These are phyloP conservation scores for Musca vetustissima DNA, from an alignment of 1,140 invertebrate genomes.

Conservation along the genomic window DNA sequence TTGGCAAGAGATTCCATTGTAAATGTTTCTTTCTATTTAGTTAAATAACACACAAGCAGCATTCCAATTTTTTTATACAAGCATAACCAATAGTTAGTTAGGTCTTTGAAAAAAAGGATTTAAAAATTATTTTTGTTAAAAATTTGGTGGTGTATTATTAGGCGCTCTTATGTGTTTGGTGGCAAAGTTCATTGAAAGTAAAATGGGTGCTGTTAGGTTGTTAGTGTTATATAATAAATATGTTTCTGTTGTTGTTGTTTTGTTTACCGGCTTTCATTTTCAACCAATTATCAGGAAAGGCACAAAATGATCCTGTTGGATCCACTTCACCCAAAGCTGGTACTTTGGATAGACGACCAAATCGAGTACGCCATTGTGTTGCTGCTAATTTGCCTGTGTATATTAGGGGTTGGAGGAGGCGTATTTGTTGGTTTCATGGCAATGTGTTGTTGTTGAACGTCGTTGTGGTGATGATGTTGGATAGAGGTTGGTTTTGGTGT, in stretches of 20 bases:
- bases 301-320: constrained; percentile 79
- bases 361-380: constrained; percentile 77
- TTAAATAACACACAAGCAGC: no score
- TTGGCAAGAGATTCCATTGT: no score
- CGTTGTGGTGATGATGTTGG: constrained; percentile 11
- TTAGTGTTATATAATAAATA: constrained; percentile 5
- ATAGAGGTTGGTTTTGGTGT: background rate
- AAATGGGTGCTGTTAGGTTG: background rate
- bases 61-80: no score
- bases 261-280: constrained; percentile 75
- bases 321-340: constrained; percentile 74
- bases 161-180: background rate
- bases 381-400: constrained; percentile 74
- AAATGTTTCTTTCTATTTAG: no score
- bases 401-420: constrained; percentile 20
- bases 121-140: constrained; percentile 9
- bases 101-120: background rate
- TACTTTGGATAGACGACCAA: constrained; percentile 76
- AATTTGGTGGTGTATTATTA: constrained; percentile 3
- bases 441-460: no score
- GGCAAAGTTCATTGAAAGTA: no score
- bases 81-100: no score
- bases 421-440: constrained; percentile 4
- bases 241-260: background rate
- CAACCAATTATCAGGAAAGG: constrained; percentile 81